These are phyloP conservation scores for Eulemur rufifrons DNA, from an alignment of 2,113 vertebrate genomes.

Conservation along the genomic window DNA sequence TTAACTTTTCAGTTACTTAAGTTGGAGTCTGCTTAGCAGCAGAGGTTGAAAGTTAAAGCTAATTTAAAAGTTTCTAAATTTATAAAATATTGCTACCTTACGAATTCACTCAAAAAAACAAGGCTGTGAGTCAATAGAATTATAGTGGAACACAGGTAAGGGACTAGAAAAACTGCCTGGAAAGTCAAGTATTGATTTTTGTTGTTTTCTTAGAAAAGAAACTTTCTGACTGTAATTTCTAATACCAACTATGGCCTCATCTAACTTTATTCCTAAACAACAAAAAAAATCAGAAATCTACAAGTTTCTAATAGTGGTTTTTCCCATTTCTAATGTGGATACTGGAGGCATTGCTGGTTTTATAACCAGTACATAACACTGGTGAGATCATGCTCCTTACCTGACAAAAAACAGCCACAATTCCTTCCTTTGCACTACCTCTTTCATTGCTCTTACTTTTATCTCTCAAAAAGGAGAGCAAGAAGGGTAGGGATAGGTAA, in stretches of 20 bases:
- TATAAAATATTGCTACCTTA: not conserved
- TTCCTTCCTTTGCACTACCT: not conserved
- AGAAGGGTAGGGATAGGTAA: not conserved
- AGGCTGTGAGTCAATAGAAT: not conserved
- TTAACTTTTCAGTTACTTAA: not conserved
- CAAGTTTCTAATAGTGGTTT: not conserved
- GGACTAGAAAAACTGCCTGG: not conserved
- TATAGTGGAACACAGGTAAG: not conserved
- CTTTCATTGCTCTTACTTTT: not conserved
- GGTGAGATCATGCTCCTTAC: not conserved
- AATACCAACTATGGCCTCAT: not conserved
- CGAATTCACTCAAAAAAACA: not conserved
- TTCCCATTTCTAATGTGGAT: not conserved
- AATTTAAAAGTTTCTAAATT: not conserved
- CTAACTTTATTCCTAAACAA: conserved; percentile 10
- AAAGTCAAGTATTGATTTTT: not conserved
- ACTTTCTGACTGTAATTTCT: conserved; percentile 22
- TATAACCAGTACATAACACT: not conserved
- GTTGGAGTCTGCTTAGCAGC: not conserved
- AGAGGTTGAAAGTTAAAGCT: conserved; percentile 20
- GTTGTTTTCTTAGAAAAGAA: not conserved
- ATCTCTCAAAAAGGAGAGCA: not conserved
- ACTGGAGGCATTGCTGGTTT: not conserved
- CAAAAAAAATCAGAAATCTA: not conserved
- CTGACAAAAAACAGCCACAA: not conserved